Percentiles rank a stretch among this genome's conserved stretches.
phyloP scores from a whole-genome alignment of 2,888 invertebrate genomes.

The Ichneumoninae sp. region DNA sequence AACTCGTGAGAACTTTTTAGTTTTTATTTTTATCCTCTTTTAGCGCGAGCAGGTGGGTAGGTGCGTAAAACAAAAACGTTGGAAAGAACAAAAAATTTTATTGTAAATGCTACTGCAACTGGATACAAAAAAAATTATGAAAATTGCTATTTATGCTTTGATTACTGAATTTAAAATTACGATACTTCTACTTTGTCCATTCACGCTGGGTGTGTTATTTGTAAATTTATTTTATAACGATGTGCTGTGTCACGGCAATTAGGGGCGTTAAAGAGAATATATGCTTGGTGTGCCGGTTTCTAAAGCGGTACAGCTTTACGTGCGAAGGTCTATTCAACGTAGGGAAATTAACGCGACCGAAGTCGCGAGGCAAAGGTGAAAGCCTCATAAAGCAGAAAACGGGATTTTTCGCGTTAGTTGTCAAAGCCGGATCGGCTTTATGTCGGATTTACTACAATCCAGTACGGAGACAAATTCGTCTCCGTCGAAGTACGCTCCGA shows the following conservation, averaged over 20 bases:
- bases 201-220: too few relatives aligned
- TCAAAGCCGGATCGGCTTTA: constrained; percentile 32
- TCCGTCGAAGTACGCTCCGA: not conserved
- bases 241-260: not conserved
- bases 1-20: not conserved
- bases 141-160: too few relatives aligned
- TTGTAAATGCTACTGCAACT: too few relatives aligned
- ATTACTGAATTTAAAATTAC: too few relatives aligned
- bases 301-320: not conserved
- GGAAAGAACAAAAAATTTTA: too few relatives aligned
- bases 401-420: constrained; percentile 6
- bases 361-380: not conserved
- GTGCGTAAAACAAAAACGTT: not conserved
- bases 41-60: not conserved
- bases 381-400: not conserved
- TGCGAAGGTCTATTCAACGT: not conserved
- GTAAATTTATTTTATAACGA: not conserved
- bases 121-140: too few relatives aligned
- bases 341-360: not conserved
- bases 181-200: too few relatives aligned
- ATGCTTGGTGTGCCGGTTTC: not conserved
- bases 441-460: constrained; percentile 27
- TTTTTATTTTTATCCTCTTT: not conserved
- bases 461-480: not conserved
- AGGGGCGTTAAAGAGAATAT: not conserved